Base-by-base conservation (phyloP, 2,797 vertebrate species). In the Cirrhinus mrigala region DNA sequence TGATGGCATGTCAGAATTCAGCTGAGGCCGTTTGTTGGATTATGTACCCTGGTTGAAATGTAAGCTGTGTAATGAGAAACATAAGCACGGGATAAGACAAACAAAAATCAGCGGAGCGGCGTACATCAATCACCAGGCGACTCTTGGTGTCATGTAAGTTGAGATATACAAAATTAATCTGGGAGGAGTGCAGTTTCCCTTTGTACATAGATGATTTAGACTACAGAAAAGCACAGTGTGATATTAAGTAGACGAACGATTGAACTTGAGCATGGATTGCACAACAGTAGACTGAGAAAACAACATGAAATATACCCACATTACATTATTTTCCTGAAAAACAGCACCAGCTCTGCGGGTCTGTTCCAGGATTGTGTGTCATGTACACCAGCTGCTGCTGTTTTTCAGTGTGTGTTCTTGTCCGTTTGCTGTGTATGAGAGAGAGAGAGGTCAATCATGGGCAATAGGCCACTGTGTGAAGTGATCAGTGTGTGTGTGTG, bases 321-420 rank as follows among this genome's bases (percentile, higher is more conserved):
- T 87, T 71, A 79, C 44, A 52, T 20, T 82, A 33, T 83, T 81
- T 27, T 86, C 18, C 54, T 81, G 73, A 74, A 81, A 86, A 87
- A 89, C 66, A 78, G 76, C 66, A 82, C 50, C 79, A 82, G 71
- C 22, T 56, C 73, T 82, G 79, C 50, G 10, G 48, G 56, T 75
- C n/a, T 79, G 80, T 70, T 83, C 24, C 82, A 71, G 77, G 74
- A 86, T 85, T 87, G 78, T 86, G 86, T 91, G 81, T 86, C 87
- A 81, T 79, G 33, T 68, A 18, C n/a, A 76, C 87, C 87, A 91
- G 86, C 89, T 91, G 86, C 79, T 87, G 87, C 69, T 89, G 88
- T 87, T 85, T 88, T 89, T 87, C n/a, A 58, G 18, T 80, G 44
- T 50, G 69, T 60, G 62, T 62, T 27, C 52, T n/a, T 77, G 79